phyloP scores from a whole-genome alignment of 2,888 invertebrate species.

The Drosophila sordidapex region DNA sequence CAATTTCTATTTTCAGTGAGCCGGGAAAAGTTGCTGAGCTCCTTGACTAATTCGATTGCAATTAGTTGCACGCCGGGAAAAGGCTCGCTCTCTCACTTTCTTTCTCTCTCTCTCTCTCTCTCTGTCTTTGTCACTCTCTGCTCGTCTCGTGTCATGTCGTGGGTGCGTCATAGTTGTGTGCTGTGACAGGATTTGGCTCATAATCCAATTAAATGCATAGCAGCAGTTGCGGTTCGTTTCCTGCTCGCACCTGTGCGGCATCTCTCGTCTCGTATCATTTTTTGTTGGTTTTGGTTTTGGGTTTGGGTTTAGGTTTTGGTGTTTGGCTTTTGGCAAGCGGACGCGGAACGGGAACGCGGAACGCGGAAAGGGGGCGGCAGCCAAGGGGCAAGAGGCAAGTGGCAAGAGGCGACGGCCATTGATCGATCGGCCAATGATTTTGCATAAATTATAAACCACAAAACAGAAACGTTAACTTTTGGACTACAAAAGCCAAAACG shows the following conservation, averaged over 20 bases:
- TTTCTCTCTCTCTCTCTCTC: constrained; percentile 16
- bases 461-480: constrained; percentile 54
- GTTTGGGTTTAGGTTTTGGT: constrained; percentile 20
- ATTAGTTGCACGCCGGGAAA: constrained; percentile 66
- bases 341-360: constrained; percentile 2
- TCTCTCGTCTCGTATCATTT: constrained; percentile 30
- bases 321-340: constrained; percentile 50
- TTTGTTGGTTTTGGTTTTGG: constrained; percentile 15
- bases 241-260: constrained; percentile 76
- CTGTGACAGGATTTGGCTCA: constrained; percentile 75
- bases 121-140: constrained; percentile 3
- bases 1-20: constrained; percentile 29
- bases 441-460: constrained; percentile 74
- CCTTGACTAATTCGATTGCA: constrained; percentile 79
- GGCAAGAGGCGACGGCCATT: constrained; percentile 50
- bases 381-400: not conserved
- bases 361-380: not conserved
- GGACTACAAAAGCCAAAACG: constrained; percentile 69
- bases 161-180: constrained; percentile 59
- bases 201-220: constrained; percentile 79
- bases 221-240: constrained; percentile 59
- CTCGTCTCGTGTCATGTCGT: constrained; percentile 35
- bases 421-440: constrained; percentile 79
- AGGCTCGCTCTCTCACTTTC: constrained; percentile 28
- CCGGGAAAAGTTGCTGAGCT: constrained; percentile 72